Percentiles rank a stretch among this genome's conserved stretches.
Evolutionary conservation across 2,888 invertebrate genomes (phyloP).

Genomic region (Ormyrus rosae): DNA sequence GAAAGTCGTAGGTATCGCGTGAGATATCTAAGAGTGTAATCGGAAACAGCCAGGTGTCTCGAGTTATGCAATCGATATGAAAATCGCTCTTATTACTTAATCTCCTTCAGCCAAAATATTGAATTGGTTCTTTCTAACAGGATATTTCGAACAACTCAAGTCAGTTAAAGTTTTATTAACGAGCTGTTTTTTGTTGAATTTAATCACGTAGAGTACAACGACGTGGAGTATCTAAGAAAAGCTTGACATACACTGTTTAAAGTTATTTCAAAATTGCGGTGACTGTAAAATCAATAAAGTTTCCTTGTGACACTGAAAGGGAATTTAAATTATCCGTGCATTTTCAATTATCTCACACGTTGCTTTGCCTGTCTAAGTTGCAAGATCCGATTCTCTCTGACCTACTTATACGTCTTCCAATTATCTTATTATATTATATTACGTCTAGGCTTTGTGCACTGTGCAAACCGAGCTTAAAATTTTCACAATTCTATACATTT

Average conservation of each 20-base stretch:
- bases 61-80: neutral
- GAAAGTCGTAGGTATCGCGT: neutral
- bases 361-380: slow-evolving; percentile 6
- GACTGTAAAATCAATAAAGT: neutral
- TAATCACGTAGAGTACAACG: neutral
- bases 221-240: neutral
- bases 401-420: slow-evolving; percentile 50
- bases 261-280: no score
- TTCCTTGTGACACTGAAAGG: neutral
- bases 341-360: slow-evolving; percentile 12
- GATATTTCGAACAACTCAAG: neutral
- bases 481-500: slow-evolving; percentile 20
- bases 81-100: neutral
- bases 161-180: neutral
- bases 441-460: slow-evolving; percentile 16
- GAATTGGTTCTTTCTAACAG: neutral
- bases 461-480: neutral
- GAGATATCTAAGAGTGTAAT: neutral
- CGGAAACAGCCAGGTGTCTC: neutral
- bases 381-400: slow-evolving; percentile 41
- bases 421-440: slow-evolving; percentile 50
- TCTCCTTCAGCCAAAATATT: no score
- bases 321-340: neutral
- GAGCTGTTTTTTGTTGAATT: neutral
- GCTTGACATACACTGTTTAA: no score